phyloP scores from a whole-genome alignment of 2,797 vertebrate genomes.

The Scomberomorus guttatus region DNA sequence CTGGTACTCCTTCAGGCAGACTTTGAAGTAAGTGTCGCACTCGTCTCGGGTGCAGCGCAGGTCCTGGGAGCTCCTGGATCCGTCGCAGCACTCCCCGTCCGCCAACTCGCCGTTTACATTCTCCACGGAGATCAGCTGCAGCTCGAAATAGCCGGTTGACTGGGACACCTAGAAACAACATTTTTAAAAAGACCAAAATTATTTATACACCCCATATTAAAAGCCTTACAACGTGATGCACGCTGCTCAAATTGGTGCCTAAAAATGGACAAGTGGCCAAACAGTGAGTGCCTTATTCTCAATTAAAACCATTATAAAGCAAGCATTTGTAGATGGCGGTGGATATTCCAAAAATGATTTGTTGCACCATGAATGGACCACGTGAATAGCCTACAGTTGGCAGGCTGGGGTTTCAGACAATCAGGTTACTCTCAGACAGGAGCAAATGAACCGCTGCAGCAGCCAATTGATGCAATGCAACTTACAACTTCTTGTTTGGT shows the following conservation, averaged over 20 bases:
- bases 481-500: constrained; percentile 69
- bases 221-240: neutral
- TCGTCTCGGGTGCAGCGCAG: constrained; percentile 92
- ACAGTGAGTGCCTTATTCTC: neutral
- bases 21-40: constrained; percentile 96
- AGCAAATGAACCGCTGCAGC: constrained; percentile 50
- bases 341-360: constrained; percentile 17
- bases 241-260: constrained; percentile 35
- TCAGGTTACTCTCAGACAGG: constrained; percentile 38
- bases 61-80: constrained; percentile 87
- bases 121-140: constrained; percentile 95
- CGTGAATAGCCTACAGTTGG: constrained; percentile 52
- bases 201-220: neutral
- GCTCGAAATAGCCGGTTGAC: constrained; percentile 97
- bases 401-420: constrained; percentile 26
- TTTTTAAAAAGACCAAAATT: constrained; percentile 29
- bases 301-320: neutral
- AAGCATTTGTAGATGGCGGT: neutral
- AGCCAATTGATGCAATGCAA: constrained; percentile 67
- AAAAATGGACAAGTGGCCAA: constrained; percentile 33
- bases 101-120: constrained; percentile 95
- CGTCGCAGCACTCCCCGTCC: constrained; percentile 96
- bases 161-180: constrained; percentile 91
- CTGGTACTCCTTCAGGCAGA: constrained; percentile 98
- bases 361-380: constrained; percentile 58